Conservation (phyloP, 2,113 vertebrate genomes). For the Oryzias celebensis region DNA sequence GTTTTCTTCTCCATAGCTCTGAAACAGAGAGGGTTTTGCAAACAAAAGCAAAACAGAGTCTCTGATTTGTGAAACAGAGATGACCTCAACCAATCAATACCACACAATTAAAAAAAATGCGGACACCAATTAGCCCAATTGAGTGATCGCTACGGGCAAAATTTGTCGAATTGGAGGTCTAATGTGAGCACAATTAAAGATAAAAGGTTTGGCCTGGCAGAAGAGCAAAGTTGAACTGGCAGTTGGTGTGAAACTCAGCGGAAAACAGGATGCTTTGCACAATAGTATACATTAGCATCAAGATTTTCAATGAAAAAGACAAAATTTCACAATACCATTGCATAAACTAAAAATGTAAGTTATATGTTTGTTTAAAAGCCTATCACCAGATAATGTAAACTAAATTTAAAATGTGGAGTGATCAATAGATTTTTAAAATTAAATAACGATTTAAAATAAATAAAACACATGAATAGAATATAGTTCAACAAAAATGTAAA, state of each 20-base stretch:
- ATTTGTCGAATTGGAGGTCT: slow-evolving; percentile 68
- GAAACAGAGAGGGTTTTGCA: slow-evolving; percentile 43
- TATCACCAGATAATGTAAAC: too few relatives aligned
- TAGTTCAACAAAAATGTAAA: too few relatives aligned
- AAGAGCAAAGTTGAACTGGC: slow-evolving; percentile 68
- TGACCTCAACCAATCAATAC: slow-evolving; percentile 75
- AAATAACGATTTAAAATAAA: too few relatives aligned
- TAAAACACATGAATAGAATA: too few relatives aligned
- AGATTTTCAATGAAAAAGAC: too few relatives aligned
- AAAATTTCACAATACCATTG: too few relatives aligned
- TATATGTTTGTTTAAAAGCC: too few relatives aligned
- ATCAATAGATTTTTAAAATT: too few relatives aligned
- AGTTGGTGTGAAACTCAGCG: slow-evolving; percentile 54
- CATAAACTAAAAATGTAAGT: too few relatives aligned
- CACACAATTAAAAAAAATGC: slow-evolving; percentile 73
- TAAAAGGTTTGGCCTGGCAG: slow-evolving; percentile 74
- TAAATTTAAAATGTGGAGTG: too few relatives aligned
- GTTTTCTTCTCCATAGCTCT: slow-evolving; percentile 28
- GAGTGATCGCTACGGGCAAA: slow-evolving; percentile 72
- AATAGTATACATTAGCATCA: neutral
- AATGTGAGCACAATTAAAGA: slow-evolving; percentile 70
- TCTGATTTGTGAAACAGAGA: slow-evolving; percentile 69
- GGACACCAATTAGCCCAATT: slow-evolving; percentile 77
- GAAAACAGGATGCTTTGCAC: slow-evolving; percentile 13
- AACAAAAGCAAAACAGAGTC: slow-evolving; percentile 63